Evolutionary conservation across 2,888 invertebrate genomes (phyloP), one percentile per base, ranked within the genome.

Genomic region (Pseudococcus jackbeardsleyi): DNA sequence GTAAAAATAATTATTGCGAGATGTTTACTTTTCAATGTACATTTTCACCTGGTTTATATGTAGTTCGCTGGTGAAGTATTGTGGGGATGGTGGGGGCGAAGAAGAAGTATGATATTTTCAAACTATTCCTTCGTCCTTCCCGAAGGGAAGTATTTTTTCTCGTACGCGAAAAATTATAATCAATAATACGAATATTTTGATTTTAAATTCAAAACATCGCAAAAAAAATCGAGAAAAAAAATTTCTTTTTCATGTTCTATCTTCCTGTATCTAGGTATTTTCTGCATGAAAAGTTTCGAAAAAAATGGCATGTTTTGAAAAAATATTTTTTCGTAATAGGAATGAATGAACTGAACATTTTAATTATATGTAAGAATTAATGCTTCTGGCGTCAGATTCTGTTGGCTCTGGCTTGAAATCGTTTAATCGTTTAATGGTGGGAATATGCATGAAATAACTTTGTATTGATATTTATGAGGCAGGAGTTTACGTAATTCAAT

Each of bases 361-460:
- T 2, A 64, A 54, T 4, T 64, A 22, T 2, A 64, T 6, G 64
- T 1, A 64, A 22, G 22, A 64, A 22, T 59, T 59, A 19, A 19
- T 19, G 0, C 19, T 59, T 59, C 7, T n/a, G 19, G 19, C 19
- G n/a, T 8, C 59, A 19, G n/a, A 59, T 59, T 59, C 59, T 33
- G 26, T 59, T 59, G 19, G 59, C 59, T 59, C 1, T 22, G 22
- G 64, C 7, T 19, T 9, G 64, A 64, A 64, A 64, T 64, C 19
- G 8, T 64, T 64, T 64, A 64, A 64, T 64, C 19, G 8, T 64
- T 64, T 64, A 64, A 64, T 64, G 64, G 64, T 64, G 22, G 64
- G 15, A 64, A 64, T 22, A 64, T 12, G 11, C 64, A 22, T 8
- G 6, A 42, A 42, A 1, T 42, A 42, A 64, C 22, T 64, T 64